Evolutionary conservation across 2,113 vertebrate genomes (phyloP).

Genomic region (Calypte anna): DNA sequence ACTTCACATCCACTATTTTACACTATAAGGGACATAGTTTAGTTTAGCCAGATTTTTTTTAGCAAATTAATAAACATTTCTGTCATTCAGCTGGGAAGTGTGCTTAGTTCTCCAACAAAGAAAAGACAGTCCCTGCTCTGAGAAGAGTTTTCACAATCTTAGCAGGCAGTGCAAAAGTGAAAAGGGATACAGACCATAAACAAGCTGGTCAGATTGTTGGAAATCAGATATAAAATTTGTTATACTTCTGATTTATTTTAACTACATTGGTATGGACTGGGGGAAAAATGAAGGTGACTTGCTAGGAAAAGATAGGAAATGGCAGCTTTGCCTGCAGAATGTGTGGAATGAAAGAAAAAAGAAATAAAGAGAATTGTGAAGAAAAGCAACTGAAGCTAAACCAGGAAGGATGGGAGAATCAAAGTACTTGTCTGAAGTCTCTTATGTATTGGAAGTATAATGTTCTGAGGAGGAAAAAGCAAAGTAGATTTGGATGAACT

Average conservation of each 20-base stretch:
- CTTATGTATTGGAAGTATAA: not conserved
- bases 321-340: not conserved
- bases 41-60: not conserved
- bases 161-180: not conserved
- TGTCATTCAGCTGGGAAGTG: not conserved
- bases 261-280: not conserved
- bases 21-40: not conserved
- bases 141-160: not conserved
- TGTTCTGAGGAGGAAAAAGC: not conserved
- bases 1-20: not conserved
- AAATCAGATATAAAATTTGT: not conserved
- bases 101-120: not conserved
- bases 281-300: not conserved
- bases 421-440: not conserved
- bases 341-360: not conserved
- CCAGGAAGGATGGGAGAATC: not conserved
- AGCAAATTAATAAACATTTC: not conserved
- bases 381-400: conserved; percentile 8
- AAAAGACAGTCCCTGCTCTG: not conserved
- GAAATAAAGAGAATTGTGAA: not conserved
- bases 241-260: not conserved
- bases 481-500: not conserved
- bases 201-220: not conserved
- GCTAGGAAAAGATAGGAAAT: not conserved
- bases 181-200: not conserved